A percentile compares a stretch with the other conserved stretches of the same genome.
Conservation (phyloP, 2,797 vertebrate species). For the Rhinichthys osculus region DNA sequence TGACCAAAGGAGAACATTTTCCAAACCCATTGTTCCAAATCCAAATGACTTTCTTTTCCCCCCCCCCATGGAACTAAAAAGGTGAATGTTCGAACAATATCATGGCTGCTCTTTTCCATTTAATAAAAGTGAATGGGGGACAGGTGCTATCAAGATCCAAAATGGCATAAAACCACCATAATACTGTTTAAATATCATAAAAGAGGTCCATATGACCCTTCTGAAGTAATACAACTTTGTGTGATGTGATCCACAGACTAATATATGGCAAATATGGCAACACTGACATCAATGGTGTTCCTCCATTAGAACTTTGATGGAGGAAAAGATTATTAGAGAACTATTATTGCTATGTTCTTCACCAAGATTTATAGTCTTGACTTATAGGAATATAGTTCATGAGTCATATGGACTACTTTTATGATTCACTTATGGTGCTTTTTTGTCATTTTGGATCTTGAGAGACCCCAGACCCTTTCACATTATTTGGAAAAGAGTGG, state of each 20-base stretch:
- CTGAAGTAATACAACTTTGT: slow-evolving; percentile 1
- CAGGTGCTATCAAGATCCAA: too few species aligned
- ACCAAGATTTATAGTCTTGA: not conserved
- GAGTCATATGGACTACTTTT: not conserved
- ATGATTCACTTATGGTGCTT: not conserved
- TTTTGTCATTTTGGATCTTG: not conserved
- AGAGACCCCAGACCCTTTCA: not conserved
- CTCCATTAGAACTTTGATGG: not conserved
- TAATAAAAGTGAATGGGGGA: not conserved
- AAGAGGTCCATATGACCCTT: not conserved
- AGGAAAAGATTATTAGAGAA: not conserved
- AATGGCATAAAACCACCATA: not conserved
- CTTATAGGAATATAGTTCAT: not conserved
- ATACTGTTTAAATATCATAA: not conserved
- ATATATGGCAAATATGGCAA: not conserved
- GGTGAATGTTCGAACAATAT: not conserved
- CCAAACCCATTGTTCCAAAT: not conserved
- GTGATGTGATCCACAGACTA: not conserved
- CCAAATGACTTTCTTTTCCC: not conserved
- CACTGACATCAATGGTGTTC: not conserved
- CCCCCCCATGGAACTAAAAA: not conserved
- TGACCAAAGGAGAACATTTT: not conserved
- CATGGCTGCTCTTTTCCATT: not conserved
- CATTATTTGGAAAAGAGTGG: not conserved
- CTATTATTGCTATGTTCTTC: not conserved